These are phyloP conservation scores for Mobula hypostoma DNA, from an alignment of 2,113 vertebrate species.

Conservation along the genomic window DNA sequence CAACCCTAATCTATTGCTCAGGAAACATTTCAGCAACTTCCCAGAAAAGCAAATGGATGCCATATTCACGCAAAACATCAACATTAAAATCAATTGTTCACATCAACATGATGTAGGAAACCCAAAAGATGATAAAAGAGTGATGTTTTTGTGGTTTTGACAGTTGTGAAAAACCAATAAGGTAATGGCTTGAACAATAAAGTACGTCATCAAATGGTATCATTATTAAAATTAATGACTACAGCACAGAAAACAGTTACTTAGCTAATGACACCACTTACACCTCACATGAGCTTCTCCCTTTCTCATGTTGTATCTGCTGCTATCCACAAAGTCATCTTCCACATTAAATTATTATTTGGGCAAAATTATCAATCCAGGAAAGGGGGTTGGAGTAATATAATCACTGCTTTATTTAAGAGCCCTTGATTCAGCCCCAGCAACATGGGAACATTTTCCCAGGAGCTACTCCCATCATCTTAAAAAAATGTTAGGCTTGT, in stretches of 20 bases:
- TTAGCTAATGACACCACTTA: not conserved
- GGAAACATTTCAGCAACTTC: not conserved
- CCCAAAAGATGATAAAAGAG: too few relatives aligned
- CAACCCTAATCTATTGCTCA: not conserved
- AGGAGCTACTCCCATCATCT: not conserved
- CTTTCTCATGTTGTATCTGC: too few relatives aligned
- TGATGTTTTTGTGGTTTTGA: not conserved
- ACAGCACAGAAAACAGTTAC: not conserved
- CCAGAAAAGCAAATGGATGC: not conserved
- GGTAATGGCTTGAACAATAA: not conserved
- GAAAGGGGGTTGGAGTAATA: too few relatives aligned
- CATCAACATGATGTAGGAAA: not conserved
- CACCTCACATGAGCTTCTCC: not conserved
- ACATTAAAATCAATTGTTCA: not conserved
- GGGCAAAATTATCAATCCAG: too few relatives aligned
- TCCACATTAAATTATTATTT: too few relatives aligned
- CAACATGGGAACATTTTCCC: not conserved
- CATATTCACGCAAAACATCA: not conserved
- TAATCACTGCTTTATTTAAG: not conserved
- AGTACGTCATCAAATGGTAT: not conserved
- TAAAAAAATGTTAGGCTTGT: not conserved
- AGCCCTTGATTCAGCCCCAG: not conserved
- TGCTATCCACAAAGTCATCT: not conserved
- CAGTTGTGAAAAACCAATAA: not conserved
- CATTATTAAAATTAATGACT: too few relatives aligned